Base-by-base conservation (phyloP, 2,888 invertebrate species). In the Zygothrica quintamaculata region DNA sequence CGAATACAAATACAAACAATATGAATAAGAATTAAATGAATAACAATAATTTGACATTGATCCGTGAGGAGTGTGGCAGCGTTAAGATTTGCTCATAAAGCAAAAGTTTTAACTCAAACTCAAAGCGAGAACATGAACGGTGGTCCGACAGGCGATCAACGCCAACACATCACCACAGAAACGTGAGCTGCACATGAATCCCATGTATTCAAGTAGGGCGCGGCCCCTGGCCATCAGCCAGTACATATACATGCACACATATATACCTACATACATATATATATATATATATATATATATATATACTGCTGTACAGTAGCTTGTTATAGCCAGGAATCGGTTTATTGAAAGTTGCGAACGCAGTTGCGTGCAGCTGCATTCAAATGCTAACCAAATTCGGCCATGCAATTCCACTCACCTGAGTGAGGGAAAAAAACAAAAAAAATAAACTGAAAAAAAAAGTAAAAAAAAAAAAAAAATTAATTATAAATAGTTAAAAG, bases 131-230 rank as follows among this genome's bases (percentile, higher is more conserved):
- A 72, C 79, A 62, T 59, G 66, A 65, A 60, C 68, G 79, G 79
- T 79, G 79, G 79, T 79, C 79, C 76, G 79, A 62, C 72, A 79
- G 84, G 79, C 79, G 86, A 86, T 72, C 86, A 61, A 72, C 66
- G 79, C 64, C 75, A 72, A 72, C 71, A 74, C 78, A 75, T 78
- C 75, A 60, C 37, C 42, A 22, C 33, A 31, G 37, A 15, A 57
- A 77, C 76, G 82, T 85, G 87, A 84, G 58, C 67, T 44, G 79
- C 76, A 73, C 42, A 43, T 50, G 58, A 67, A 74, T 58, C 22
- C 36, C 25, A 29, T 2, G 67, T 67, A 31, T 42, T 57, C 56
- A 64, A 68, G 13, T 74, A 53, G 71, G 71, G 71, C 71, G 71
- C 71, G 74, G 74, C 74, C 46, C 15, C 53, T 55, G 58, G 66